Evolutionary conservation across 2,888 invertebrate species (phyloP).

Genomic region (Mimas tiliae): DNA sequence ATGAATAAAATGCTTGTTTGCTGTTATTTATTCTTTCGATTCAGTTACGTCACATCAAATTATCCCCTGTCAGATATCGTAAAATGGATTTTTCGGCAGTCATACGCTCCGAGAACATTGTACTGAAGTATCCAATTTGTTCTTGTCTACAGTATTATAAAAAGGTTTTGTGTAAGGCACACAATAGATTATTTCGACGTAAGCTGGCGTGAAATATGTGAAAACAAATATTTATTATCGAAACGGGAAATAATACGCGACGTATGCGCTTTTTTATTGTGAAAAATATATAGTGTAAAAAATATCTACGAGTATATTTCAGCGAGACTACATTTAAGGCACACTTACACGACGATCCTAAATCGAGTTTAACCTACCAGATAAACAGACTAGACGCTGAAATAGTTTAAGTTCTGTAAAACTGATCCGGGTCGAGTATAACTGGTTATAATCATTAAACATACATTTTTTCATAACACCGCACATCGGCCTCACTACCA

Average conservation of each 20-base stretch:
- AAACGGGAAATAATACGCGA: background rate
- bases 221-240: constrained; percentile 14
- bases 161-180: constrained; percentile 18
- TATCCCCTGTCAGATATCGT: constrained; percentile 61
- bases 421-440: constrained; percentile 4
- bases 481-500: constrained; percentile 9
- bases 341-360: no score
- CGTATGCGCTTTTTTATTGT: background rate
- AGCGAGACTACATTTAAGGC: no score
- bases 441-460: constrained; percentile 20
- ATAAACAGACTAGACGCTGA: background rate
- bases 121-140: constrained; percentile 30
- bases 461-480: constrained; percentile 26
- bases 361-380: no score
- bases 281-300: background rate
- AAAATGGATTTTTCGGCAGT: constrained; percentile 61
- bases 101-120: constrained; percentile 37
- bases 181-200: constrained; percentile 26
- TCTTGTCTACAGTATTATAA: constrained; percentile 27
- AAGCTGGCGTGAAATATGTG: constrained; percentile 23
- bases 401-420: background rate
- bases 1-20: constrained; percentile 23
- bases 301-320: no score
- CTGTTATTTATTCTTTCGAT: constrained; percentile 34
- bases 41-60: constrained; percentile 53